Evolutionary conservation across 2,797 vertebrate species (phyloP), one percentile per base, ranked within the genome.

Genomic region (Pygocentrus nattereri): DNA sequence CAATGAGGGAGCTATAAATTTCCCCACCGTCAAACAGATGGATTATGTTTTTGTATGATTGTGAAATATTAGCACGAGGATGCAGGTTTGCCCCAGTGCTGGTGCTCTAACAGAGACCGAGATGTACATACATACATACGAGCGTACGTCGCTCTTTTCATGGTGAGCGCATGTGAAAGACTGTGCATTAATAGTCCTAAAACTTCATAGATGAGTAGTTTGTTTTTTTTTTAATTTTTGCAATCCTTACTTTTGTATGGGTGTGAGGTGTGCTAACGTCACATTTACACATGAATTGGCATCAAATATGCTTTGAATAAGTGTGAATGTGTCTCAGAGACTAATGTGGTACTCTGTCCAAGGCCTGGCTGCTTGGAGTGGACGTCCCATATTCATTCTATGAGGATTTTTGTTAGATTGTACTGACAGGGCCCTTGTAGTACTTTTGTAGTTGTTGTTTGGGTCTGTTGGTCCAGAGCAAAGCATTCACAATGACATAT

Each of bases 1-100:
- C 94, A 95, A 93, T 94, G 91, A 90, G 88, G 89, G 90, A 92
- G 93, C 93, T 91, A 93, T 95, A 95, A 94, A 95, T 95, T 93
- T 83, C 91, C 93, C 89, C 87, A 84, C 80, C 83, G 85, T 88
- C 87, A 84, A 82, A 91, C 91, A 91, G 90, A 93, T 88, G 89
- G 90, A 94, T 93, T 88, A 88, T 91, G 88, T 90, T 90, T 91
- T 89, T 91, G 90, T 91, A 89, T 90, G 92, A 91, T 91, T 92
- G 90, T 93, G 90, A 91, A 91, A 89, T 91, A 93, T 92, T 92
- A 82, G 58, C 71, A 58, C 69, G 31, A 34, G 19, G 56, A 52
- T 61, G 78, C 64, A 76, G 75, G 64, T 85, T 77, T 82, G 75
- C 56, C 31, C 58, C 23, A 11, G 18, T 25, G 69, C 75, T 50